These are phyloP conservation scores for Metacarcinus magister DNA, from an alignment of 2,888 invertebrate species.

Conservation along the genomic window DNA sequence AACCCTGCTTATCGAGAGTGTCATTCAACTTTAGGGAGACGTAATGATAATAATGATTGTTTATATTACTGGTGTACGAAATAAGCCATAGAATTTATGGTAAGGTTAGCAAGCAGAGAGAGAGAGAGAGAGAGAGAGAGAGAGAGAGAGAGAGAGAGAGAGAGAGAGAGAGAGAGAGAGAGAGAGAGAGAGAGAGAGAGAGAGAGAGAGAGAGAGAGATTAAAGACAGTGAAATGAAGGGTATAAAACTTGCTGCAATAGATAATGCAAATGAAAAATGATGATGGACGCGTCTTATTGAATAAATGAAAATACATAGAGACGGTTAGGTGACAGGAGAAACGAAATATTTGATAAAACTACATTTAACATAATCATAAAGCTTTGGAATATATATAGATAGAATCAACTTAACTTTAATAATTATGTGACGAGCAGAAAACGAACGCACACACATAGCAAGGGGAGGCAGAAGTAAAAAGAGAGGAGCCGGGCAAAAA, in stretches of 20 bases:
- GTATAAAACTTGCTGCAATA: no score
- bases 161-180: neutral
- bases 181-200: neutral
- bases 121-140: neutral
- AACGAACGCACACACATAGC: neutral
- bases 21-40: neutral
- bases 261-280: no score
- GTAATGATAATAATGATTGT: neutral
- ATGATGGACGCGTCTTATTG: no score
- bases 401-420: no score
- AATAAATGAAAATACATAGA: no score
- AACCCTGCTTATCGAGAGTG: conserved; percentile 15
- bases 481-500: neutral
- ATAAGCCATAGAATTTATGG: neutral
- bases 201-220: neutral
- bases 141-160: conserved; percentile 26
- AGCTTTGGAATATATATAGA: no score
- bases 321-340: no score
- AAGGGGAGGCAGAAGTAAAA: neutral
- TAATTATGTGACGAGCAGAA: neutral
- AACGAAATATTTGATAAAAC: no score
- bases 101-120: neutral
- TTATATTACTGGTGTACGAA: neutral
- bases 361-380: no score
- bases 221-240: no score